phyloP scores from a whole-genome alignment of 2,113 vertebrate species.

The Hippocampus guttulatus region DNA sequence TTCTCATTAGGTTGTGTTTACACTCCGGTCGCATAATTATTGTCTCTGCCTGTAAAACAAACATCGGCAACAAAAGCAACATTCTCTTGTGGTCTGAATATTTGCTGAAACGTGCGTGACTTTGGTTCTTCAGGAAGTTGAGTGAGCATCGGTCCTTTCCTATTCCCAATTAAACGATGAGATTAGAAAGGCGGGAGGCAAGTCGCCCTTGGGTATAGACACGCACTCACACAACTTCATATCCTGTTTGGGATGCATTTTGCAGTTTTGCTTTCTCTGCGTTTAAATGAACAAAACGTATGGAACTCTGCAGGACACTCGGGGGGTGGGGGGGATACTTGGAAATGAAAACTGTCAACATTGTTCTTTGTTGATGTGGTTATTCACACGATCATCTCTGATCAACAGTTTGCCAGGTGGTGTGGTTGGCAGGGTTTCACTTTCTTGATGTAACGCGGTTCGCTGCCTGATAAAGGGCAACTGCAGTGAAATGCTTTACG shows the following conservation, averaged over 20 bases:
- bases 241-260: constrained; percentile 20
- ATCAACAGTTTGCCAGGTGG: background rate
- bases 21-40: background rate
- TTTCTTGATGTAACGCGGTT: background rate
- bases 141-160: constrained; percentile 3
- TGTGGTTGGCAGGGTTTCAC: background rate
- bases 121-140: background rate
- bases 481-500: background rate
- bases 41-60: background rate
- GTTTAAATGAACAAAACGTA: constrained; percentile 4
- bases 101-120: background rate
- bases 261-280: background rate
- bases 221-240: constrained; percentile 14
- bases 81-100: background rate
- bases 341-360: background rate
- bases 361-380: background rate
- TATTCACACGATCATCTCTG: background rate
- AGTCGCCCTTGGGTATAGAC: constrained; percentile 13
- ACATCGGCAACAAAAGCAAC: background rate
- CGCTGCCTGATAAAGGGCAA: too few relatives aligned
- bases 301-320: background rate
- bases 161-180: constrained; percentile 14
- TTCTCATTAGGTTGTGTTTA: background rate
- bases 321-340: too few relatives aligned
- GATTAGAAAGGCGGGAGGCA: constrained; percentile 5